Conservation (phyloP, 2,888 invertebrate genomes). For the Hirtodrosophila alboralis region DNA sequence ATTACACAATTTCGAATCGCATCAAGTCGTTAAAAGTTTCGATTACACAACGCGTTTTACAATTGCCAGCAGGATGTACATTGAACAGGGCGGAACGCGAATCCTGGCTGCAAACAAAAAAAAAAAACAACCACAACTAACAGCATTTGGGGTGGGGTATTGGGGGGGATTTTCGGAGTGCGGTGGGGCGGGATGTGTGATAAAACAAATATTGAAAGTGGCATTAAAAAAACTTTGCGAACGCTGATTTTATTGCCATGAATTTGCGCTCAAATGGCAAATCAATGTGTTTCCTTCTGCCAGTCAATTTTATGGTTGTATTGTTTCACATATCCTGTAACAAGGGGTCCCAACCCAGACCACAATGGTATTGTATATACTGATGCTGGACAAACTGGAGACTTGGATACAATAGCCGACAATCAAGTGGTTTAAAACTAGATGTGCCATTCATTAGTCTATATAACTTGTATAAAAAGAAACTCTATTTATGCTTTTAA, state of each 20-base stretch:
- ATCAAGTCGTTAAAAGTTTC: slow-evolving; percentile 80
- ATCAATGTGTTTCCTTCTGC: slow-evolving; percentile 77
- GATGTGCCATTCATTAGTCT: not conserved
- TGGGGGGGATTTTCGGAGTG: not conserved
- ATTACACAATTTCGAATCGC: slow-evolving; percentile 79
- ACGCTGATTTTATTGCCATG: slow-evolving; percentile 78
- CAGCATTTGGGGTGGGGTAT: not conserved
- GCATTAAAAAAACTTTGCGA: slow-evolving; percentile 70
- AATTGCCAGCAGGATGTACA: slow-evolving; percentile 57
- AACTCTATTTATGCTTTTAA: too few relatives aligned
- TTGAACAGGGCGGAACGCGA: slow-evolving; percentile 32
- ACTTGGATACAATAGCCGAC: too few relatives aligned
- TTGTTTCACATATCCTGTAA: slow-evolving; percentile 46
- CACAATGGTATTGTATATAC: slow-evolving; percentile 1
- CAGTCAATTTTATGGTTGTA: slow-evolving; percentile 74
- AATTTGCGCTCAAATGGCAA: slow-evolving; percentile 80
- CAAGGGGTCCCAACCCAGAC: not conserved
- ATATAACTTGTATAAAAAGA: too few relatives aligned
- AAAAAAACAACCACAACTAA: slow-evolving; percentile 36
- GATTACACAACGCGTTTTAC: slow-evolving; percentile 80
- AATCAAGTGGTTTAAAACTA: slow-evolving; percentile 5
- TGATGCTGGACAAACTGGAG: slow-evolving; percentile 8
- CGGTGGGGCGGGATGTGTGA: slow-evolving; percentile 24
- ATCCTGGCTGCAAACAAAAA: slow-evolving; percentile 30
- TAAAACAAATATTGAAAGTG: slow-evolving; percentile 77